Conservation (phyloP, 2,888 invertebrate species). For the Dascillus cervinus region DNA sequence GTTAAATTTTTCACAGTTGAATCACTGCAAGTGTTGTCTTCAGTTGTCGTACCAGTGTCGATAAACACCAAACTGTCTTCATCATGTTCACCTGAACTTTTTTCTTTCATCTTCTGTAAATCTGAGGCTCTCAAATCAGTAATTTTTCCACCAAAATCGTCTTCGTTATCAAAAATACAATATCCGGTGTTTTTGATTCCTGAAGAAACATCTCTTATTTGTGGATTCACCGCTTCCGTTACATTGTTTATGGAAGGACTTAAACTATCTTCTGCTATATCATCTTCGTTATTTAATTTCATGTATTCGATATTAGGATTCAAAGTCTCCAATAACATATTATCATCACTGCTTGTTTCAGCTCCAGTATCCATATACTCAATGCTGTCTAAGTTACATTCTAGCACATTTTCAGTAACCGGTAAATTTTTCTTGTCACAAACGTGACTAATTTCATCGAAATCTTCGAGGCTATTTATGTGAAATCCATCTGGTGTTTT, state of each 20-base stretch:
- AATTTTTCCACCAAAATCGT: conserved; percentile 28
- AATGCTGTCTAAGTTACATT: conserved; percentile 64
- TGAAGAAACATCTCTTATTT: conserved; percentile 41
- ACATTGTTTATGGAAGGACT: conserved; percentile 31
- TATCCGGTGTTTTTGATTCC: conserved; percentile 33
- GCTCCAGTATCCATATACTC: conserved; percentile 84
- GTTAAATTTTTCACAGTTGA: conserved; percentile 40
- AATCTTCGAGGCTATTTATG: conserved; percentile 41
- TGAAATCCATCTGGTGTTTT: too few relatives aligned
- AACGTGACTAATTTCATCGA: conserved; percentile 35
- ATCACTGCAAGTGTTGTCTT: conserved; percentile 49
- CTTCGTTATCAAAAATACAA: conserved; percentile 30
- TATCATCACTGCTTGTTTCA: conserved; percentile 64
- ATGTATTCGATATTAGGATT: conserved; percentile 59
- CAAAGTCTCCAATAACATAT: conserved; percentile 37
- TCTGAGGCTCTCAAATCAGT: conserved; percentile 32
- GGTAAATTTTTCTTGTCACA: conserved; percentile 32
- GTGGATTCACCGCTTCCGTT: conserved; percentile 31
- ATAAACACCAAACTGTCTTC: conserved; percentile 53
- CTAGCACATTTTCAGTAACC: conserved; percentile 30
- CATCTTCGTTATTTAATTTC: conserved; percentile 52
- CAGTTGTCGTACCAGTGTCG: conserved; percentile 50
- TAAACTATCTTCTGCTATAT: conserved; percentile 37
- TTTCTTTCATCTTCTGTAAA: conserved; percentile 29
- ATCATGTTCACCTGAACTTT: conserved; percentile 42